phyloP scores from a whole-genome alignment of 2,888 invertebrate genomes.

The Chydorus sphaericus region DNA sequence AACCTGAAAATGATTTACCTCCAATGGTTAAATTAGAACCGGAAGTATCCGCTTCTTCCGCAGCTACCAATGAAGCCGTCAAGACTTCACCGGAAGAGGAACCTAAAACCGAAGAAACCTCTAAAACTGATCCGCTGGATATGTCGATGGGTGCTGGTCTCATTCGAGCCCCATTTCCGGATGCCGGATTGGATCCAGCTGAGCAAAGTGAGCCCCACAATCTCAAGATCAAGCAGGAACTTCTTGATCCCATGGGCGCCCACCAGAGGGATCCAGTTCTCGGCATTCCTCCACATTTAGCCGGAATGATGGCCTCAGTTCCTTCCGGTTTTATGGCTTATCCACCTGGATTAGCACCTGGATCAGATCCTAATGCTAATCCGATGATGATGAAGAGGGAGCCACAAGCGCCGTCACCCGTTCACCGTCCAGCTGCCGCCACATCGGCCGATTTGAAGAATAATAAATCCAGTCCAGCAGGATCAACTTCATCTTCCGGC shows the following conservation, averaged over 20 bases:
- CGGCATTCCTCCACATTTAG: too few species aligned
- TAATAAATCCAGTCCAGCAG: neutral
- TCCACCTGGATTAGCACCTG: too few species aligned
- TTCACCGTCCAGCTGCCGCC: neutral
- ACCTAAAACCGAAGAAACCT: neutral
- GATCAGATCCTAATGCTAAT: neutral
- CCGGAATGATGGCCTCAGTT: too few species aligned
- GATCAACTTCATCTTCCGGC: neutral
- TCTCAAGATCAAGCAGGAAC: slow-evolving; percentile 53
- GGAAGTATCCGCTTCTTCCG: neutral
- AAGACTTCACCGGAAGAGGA: neutral
- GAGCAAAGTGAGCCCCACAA: slow-evolving; percentile 49
- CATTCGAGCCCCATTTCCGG: slow-evolving; percentile 8
- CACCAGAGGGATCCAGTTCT: too few species aligned
- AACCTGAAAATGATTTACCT: neutral
- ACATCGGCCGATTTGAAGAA: neutral
- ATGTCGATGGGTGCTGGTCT: neutral
- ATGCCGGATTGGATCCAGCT: too few species aligned
- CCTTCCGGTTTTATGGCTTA: too few species aligned
- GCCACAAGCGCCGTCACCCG: neutral
- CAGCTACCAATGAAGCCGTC: neutral
- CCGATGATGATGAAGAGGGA: neutral
- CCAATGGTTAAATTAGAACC: slow-evolving; percentile 12
- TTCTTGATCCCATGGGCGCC: slow-evolving; percentile 21
- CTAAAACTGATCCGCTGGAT: neutral